phyloP scores from a whole-genome alignment of 2,113 vertebrate species.

The Pelecanus crispus region DNA sequence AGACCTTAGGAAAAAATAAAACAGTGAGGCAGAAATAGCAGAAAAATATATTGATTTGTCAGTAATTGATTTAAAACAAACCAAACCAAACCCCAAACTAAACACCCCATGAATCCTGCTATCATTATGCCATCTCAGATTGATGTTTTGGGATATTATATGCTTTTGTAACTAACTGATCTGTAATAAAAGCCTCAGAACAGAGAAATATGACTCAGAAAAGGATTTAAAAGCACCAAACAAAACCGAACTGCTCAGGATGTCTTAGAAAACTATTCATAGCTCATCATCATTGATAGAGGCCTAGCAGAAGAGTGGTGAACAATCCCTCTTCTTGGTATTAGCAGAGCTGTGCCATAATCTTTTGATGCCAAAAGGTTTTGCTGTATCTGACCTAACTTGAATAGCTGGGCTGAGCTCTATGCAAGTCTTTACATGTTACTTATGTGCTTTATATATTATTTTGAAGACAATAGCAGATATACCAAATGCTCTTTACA shows the following conservation, averaged over 20 bases:
- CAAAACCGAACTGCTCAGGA: not conserved
- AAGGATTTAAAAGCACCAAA: conserved; percentile 14
- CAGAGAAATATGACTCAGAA: not conserved
- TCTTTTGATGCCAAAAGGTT: not conserved
- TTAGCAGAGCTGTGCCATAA: not conserved
- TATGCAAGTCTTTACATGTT: not conserved
- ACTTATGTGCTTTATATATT: not conserved
- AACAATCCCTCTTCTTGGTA: not conserved
- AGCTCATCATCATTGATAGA: not conserved
- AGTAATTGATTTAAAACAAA: conserved; percentile 46
- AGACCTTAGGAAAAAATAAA: not conserved
- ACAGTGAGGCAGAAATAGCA: conserved; percentile 8
- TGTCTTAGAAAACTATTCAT: not conserved
- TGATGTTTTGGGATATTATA: conserved; percentile 40
- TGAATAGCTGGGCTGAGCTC: not conserved
- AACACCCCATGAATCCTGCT: conserved; percentile 12
- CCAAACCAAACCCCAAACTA: no score
- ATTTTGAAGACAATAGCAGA: not conserved
- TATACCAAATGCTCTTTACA: not conserved
- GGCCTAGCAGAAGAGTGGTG: not conserved
- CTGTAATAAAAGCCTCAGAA: not conserved
- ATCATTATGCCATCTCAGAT: conserved; percentile 45
- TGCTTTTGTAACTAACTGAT: conserved; percentile 34
- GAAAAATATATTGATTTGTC: conserved; percentile 50
- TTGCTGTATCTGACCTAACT: not conserved